phyloP scores from a whole-genome alignment of 2,113 vertebrate species.

The Petromus typicus region DNA sequence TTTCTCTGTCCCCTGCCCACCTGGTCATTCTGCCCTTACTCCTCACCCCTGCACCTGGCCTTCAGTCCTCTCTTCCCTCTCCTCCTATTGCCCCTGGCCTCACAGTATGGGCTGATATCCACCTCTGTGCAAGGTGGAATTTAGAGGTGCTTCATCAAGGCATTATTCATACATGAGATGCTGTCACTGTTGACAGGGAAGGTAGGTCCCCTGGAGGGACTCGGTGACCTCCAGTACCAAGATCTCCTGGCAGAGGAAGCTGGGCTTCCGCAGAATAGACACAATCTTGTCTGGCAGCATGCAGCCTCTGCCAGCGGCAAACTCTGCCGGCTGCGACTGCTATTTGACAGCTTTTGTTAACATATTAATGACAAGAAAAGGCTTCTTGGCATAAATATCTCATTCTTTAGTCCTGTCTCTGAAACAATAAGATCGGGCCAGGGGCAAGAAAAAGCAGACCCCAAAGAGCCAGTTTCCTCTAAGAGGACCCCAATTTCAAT shows the following conservation, averaged over 20 bases:
- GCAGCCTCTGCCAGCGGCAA: conserved; percentile 74
- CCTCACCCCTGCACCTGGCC: not conserved
- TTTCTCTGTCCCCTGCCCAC: not conserved
- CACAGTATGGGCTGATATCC: conserved; percentile 1
- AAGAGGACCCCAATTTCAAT: not conserved
- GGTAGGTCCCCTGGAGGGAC: conserved; percentile 70
- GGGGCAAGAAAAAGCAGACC: too few species aligned
- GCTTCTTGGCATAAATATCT: conserved; percentile 36
- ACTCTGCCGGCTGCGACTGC: conserved; percentile 74
- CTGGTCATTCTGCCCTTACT: not conserved
- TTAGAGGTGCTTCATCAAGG: not conserved
- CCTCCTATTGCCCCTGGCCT: not conserved
- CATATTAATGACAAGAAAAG: conserved; percentile 73
- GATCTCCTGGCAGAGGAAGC: conserved; percentile 71
- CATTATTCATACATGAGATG: conserved; percentile 72
- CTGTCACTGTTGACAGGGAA: conserved; percentile 50
- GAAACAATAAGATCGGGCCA: not conserved
- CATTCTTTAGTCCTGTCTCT: not conserved
- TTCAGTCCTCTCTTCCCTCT: too few species aligned
- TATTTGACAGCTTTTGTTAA: conserved; percentile 77
- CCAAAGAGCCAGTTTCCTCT: not conserved
- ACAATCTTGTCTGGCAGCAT: conserved; percentile 66
- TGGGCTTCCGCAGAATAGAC: conserved; percentile 65
- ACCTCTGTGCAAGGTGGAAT: conserved; percentile 52
- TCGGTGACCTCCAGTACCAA: conserved; percentile 74